Percentiles rank a stretch among this genome's conserved stretches.
phyloP scores from a whole-genome alignment of 2,113 vertebrate genomes.

The Paracyprichromis sp. region DNA sequence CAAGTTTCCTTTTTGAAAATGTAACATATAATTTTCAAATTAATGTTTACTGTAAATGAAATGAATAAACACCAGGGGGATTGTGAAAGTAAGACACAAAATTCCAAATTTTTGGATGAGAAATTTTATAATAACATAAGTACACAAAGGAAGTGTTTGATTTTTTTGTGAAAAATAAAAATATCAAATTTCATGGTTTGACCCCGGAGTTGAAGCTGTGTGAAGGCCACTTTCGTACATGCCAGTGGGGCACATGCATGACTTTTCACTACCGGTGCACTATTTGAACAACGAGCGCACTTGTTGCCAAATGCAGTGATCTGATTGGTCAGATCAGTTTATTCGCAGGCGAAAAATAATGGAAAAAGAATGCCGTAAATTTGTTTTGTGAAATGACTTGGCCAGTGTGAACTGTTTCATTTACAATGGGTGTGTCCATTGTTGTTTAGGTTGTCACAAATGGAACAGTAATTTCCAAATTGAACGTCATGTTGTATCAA shows the following conservation, averaged over 20 bases:
- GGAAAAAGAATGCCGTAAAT: not conserved
- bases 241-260: rapidly evolving
- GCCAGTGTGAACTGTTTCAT: not conserved
- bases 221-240: not conserved
- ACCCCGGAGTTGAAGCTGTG: not conserved
- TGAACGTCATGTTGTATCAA: not conserved
- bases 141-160: not conserved
- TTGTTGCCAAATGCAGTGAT: not conserved
- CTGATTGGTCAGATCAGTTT: not conserved
- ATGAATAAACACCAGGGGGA: not conserved
- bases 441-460: not conserved
- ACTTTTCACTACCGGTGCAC: rapidly evolving
- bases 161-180: not conserved
- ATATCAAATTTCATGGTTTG: not conserved
- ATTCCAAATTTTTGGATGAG: not conserved
- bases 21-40: not conserved
- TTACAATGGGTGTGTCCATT: not conserved
- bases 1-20: not conserved
- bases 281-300: not conserved
- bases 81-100: not conserved
- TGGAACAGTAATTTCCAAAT: not conserved
- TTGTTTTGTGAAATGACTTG: not conserved
- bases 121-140: not conserved
- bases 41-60: not conserved
- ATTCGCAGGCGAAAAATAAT: not conserved